Conservation (phyloP, 2,113 vertebrate species). For the Melanotaenia duboulayi region DNA sequence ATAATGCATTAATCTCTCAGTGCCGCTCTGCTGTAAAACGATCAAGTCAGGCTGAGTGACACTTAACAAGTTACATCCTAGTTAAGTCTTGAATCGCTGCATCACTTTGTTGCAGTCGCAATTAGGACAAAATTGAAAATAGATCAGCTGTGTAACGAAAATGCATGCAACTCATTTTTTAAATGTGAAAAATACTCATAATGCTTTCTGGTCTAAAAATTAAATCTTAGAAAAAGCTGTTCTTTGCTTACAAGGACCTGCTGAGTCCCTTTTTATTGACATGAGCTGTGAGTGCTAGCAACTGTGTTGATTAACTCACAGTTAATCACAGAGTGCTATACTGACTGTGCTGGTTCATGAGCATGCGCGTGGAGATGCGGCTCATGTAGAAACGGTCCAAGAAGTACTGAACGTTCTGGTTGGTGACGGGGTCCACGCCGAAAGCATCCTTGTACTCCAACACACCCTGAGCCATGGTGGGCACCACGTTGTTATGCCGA, state of each 20-base stretch:
- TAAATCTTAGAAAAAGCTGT: not conserved
- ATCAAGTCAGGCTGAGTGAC: too few relatives aligned
- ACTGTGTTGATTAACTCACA: constrained; percentile 67
- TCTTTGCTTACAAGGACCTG: not conserved
- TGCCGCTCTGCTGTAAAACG: not conserved
- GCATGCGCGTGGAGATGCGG: constrained; percentile 97
- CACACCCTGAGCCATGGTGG: constrained; percentile 97
- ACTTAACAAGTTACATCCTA: too few relatives aligned
- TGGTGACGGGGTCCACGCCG: constrained; percentile 92
- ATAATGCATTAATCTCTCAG: not conserved
- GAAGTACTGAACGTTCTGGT: constrained; percentile 98
- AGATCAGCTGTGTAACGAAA: not conserved
- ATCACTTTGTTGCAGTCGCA: not conserved
- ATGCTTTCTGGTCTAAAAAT: not conserved
- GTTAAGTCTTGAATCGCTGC: not conserved
- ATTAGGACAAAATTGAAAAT: not conserved
- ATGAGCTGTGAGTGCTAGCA: constrained; percentile 27
- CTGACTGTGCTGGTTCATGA: constrained; percentile 99
- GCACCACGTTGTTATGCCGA: constrained; percentile 94
- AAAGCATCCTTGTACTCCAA: constrained; percentile 94
- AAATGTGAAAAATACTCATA: not conserved
- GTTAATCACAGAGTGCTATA: constrained; percentile 66
- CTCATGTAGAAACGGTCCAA: constrained; percentile 99
- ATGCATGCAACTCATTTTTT: not conserved
- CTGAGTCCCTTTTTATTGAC: not conserved